These are phyloP conservation scores for Oscheius sp. DNA, from an alignment of 2,888 invertebrate genomes.

Conservation along the genomic window DNA sequence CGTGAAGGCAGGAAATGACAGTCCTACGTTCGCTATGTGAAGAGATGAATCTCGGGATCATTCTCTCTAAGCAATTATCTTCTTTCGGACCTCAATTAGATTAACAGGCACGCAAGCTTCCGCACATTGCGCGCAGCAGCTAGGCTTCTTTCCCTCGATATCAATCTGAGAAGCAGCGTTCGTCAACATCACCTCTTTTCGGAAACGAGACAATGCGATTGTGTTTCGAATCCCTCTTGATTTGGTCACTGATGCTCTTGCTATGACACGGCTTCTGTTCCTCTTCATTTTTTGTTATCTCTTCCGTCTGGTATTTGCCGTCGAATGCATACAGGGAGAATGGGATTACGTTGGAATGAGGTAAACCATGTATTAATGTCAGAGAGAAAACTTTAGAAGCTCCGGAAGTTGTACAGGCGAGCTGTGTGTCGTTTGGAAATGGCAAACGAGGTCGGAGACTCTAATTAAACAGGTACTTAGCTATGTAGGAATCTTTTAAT, in stretches of 20 bases:
- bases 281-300: neutral
- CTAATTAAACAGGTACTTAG: constrained; percentile 46
- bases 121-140: constrained; percentile 16
- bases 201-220: constrained; percentile 29
- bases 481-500: neutral
- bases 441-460: constrained; percentile 47
- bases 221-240: constrained; percentile 8
- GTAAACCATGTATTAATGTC: neutral
- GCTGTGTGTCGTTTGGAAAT: constrained; percentile 56
- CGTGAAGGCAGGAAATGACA: neutral
- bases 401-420: constrained; percentile 50
- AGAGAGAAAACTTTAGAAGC: constrained; percentile 37
- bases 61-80: constrained; percentile 29
- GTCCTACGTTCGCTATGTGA: neutral
- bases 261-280: constrained; percentile 19
- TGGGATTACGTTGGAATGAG: constrained; percentile 35
- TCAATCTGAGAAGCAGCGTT: constrained; percentile 7
- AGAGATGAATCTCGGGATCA: constrained; percentile 5
- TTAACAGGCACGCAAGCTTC: constrained; percentile 30
- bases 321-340: constrained; percentile 35
- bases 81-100: constrained; percentile 20
- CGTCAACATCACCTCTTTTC: constrained; percentile 21
- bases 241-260: constrained; percentile 25
- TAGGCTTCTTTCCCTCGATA: neutral
- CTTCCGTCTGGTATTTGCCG: neutral